These are phyloP conservation scores for Tinea pellionella DNA, from an alignment of 2,888 invertebrate genomes.

Conservation along the genomic window DNA sequence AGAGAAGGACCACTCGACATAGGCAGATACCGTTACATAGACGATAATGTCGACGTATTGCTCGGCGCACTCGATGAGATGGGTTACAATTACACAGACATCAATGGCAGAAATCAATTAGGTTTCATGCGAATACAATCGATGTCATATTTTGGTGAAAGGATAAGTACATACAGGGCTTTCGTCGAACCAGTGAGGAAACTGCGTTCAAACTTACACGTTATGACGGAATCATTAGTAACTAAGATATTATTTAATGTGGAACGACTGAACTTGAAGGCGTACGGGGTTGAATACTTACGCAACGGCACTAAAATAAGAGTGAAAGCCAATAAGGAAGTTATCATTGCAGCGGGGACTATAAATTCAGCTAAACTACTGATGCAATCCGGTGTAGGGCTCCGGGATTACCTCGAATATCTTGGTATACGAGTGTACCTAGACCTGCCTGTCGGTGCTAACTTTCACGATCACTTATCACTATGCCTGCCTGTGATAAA, in stretches of 20 bases:
- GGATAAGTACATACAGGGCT: constrained; percentile 56
- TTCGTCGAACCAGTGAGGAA: constrained; percentile 55
- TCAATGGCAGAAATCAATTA: constrained; percentile 53
- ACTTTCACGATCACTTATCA: constrained; percentile 59
- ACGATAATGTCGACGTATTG: constrained; percentile 53
- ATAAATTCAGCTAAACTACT: constrained; percentile 55
- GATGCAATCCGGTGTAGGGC: constrained; percentile 60
- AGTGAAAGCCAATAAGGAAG: constrained; percentile 41
- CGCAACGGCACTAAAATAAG: constrained; percentile 49
- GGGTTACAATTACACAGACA: constrained; percentile 56
- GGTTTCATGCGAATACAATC: constrained; percentile 60
- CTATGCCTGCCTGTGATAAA: constrained; percentile 56
- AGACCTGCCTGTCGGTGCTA: constrained; percentile 54
- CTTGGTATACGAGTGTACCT: constrained; percentile 39
- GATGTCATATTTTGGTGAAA: constrained; percentile 54
- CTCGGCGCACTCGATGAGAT: constrained; percentile 54
- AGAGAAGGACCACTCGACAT: constrained; percentile 57
- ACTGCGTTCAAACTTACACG: constrained; percentile 42
- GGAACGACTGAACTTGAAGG: constrained; percentile 28
- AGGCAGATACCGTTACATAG: constrained; percentile 52
- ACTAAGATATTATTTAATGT: constrained; percentile 43
- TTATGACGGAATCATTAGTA: constrained; percentile 51
- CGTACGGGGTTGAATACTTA: constrained; percentile 44
- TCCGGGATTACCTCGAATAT: constrained; percentile 56
- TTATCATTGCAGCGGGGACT: constrained; percentile 54